A percentile compares a stretch with the other conserved stretches of the same genome.
phyloP scores from a whole-genome alignment of 2,888 invertebrate species.

The Thymelicus lineola region DNA sequence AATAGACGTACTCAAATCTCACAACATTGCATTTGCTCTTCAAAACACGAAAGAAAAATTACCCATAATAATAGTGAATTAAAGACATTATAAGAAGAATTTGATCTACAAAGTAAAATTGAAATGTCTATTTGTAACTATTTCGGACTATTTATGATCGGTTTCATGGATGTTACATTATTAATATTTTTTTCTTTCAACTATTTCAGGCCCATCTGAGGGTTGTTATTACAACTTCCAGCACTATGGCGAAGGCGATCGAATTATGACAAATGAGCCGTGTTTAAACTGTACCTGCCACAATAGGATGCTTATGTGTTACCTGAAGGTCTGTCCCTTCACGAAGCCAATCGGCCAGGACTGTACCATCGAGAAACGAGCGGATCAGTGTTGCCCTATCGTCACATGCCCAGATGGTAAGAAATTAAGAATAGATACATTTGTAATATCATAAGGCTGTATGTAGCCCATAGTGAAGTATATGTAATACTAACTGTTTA shows the following conservation, averaged over 20 bases:
- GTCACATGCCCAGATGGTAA: constrained; percentile 97
- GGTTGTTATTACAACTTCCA: constrained; percentile 98
- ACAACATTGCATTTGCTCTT: too few species aligned
- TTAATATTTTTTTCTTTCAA: neutral
- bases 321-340: constrained; percentile 96
- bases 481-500: too few species aligned
- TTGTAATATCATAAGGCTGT: neutral
- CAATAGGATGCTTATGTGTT: constrained; percentile 98
- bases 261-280: constrained; percentile 97
- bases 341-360: constrained; percentile 97
- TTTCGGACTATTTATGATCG: too few species aligned
- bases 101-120: too few species aligned
- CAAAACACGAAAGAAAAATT: too few species aligned
- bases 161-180: neutral
- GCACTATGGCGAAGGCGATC: constrained; percentile 96
- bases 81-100: too few species aligned
- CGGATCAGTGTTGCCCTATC: constrained; percentile 96
- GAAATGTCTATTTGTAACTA: too few species aligned
- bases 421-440: constrained; percentile 34
- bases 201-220: constrained; percentile 81
- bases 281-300: constrained; percentile 98
- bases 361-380: constrained; percentile 94
- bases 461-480: too few species aligned
- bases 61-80: too few species aligned
- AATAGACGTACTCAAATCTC: too few species aligned